Percentiles rank a stretch among this genome's conserved stretches.
These are phyloP conservation scores for Coelinius sp. DNA, from an alignment of 2,888 invertebrate genomes.

Conservation along the genomic window DNA sequence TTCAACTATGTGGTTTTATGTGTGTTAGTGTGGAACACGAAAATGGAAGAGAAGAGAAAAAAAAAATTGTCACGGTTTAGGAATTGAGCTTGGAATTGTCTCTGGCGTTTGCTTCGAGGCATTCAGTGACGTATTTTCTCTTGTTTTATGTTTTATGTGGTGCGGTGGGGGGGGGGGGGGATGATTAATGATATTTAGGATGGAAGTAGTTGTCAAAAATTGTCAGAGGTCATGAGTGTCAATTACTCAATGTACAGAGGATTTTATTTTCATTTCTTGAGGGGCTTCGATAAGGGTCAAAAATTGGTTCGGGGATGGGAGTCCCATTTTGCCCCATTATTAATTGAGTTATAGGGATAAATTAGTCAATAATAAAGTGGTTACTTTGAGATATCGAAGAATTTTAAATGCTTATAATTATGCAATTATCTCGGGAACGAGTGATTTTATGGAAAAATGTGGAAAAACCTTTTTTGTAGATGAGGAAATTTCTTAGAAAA, in stretches of 20 bases:
- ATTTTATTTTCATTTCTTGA: not conserved
- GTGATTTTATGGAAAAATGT: too few relatives aligned
- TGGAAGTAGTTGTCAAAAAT: conserved; percentile 34
- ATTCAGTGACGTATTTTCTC: conserved; percentile 41
- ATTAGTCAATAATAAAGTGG: too few relatives aligned
- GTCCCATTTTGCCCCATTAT: not conserved
- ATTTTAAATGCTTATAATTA: too few relatives aligned
- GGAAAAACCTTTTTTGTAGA: too few relatives aligned
- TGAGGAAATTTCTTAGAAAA: too few relatives aligned
- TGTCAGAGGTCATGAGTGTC: not conserved
- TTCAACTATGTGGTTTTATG: conserved; percentile 28
- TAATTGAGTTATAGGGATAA: too few relatives aligned
- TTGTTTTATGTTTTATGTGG: conserved; percentile 38
- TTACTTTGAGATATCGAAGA: too few relatives aligned
- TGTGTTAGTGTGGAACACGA: conserved; percentile 28
- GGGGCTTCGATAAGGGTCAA: not conserved
- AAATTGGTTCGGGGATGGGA: too few relatives aligned
- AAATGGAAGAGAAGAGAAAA: conserved; percentile 34
- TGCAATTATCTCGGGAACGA: too few relatives aligned
- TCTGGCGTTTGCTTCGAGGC: conserved; percentile 45
- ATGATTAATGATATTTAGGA: conserved; percentile 58
- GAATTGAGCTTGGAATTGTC: conserved; percentile 51
- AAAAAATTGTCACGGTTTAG: conserved; percentile 49
- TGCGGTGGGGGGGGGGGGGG: conserved; percentile 53
- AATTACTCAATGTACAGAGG: not conserved